Percentiles rank a stretch among this genome's conserved stretches.
Evolutionary conservation across 2,888 invertebrate genomes (phyloP).

Genomic region (Tachina grossa): DNA sequence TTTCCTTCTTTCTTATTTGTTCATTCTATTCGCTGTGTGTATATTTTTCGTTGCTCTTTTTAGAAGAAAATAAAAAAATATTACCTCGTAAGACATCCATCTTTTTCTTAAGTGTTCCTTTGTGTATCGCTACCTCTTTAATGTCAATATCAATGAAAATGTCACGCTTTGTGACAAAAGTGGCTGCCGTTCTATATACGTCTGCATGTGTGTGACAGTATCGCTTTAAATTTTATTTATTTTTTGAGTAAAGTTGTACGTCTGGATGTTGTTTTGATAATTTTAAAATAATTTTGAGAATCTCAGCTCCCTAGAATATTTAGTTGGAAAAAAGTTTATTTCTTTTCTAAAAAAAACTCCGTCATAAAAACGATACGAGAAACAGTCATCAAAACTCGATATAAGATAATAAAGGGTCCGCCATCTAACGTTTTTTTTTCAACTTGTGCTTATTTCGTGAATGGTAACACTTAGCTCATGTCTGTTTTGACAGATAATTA

Average conservation of each 20-base stretch:
- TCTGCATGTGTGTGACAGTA: slow-evolving; percentile 42
- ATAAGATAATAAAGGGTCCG: too few species aligned
- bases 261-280: slow-evolving; percentile 34
- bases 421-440: too few species aligned
- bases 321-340: background rate
- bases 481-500: too few species aligned
- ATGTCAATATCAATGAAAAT: slow-evolving; percentile 71
- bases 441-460: too few species aligned
- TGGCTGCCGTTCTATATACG: slow-evolving; percentile 55
- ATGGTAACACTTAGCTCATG: too few species aligned
- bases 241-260: slow-evolving; percentile 19
- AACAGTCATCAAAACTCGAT: too few species aligned
- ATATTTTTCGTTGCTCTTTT: slow-evolving; percentile 12
- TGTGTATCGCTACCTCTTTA: slow-evolving; percentile 54
- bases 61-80: background rate
- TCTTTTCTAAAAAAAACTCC: too few species aligned
- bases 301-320: slow-evolving; percentile 14
- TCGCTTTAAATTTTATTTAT: slow-evolving; percentile 30
- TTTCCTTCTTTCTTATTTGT: slow-evolving; percentile 23
- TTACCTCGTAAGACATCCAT: slow-evolving; percentile 57
- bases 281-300: slow-evolving; percentile 42
- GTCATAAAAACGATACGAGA: too few species aligned
- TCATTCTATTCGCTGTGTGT: slow-evolving; percentile 1
- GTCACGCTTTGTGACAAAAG: slow-evolving; percentile 71
- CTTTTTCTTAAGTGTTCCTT: slow-evolving; percentile 34